phyloP scores from a whole-genome alignment of 2,888 invertebrate species.

The Chymomyza fuscimana region DNA sequence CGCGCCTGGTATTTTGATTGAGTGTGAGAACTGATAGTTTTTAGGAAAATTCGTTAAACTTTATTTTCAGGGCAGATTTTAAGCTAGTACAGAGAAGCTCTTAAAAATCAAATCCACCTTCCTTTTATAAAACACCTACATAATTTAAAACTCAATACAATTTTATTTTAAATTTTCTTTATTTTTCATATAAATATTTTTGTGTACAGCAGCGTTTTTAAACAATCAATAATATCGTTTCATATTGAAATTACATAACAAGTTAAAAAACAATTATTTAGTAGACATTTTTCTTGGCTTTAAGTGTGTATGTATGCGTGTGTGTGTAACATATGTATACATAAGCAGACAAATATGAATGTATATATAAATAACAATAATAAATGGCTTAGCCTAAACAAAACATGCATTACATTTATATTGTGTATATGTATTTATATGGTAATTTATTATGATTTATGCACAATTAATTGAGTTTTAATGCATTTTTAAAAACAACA shows the following conservation, averaged over 20 bases:
- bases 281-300: background rate
- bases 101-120: too few species aligned
- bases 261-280: constrained; percentile 47
- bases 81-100: too few species aligned
- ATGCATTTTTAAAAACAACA: background rate
- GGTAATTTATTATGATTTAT: constrained; percentile 3
- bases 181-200: too few species aligned
- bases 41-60: too few species aligned
- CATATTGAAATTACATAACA: constrained; percentile 55
- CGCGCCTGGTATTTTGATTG: too few species aligned
- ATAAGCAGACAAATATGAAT: background rate
- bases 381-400: constrained; percentile 54
- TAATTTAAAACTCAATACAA: too few species aligned
- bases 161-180: too few species aligned
- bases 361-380: constrained; percentile 7
- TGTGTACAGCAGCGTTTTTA: too few species aligned
- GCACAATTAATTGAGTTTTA: constrained; percentile 1
- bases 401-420: constrained; percentile 33
- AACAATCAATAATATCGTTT: constrained; percentile 61
- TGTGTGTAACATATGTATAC: background rate
- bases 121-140: too few species aligned
- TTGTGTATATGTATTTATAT: too few species aligned
- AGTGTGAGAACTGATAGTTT: too few species aligned
- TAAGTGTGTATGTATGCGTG: background rate
- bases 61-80: too few species aligned